Conservation (phyloP, 2,888 invertebrate genomes). For the Endomychus coccineus region DNA sequence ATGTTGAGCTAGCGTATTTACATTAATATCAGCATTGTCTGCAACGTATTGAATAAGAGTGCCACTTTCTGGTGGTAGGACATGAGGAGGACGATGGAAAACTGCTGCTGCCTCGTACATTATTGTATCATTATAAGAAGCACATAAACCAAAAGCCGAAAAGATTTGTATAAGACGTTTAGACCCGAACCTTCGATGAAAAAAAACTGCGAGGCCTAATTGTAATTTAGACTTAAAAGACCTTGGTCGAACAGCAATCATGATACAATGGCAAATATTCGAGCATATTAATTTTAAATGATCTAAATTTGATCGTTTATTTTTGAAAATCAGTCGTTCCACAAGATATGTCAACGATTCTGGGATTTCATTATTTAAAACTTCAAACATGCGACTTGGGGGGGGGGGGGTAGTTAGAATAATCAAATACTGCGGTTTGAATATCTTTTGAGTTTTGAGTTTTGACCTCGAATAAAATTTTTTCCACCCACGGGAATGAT, state of each 20-base stretch:
- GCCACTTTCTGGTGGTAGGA: conserved; percentile 32
- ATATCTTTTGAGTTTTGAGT: no score
- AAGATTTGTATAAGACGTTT: conserved; percentile 33
- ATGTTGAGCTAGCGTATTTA: conserved; percentile 28
- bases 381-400: conserved; percentile 29
- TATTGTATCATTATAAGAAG: conserved; percentile 30
- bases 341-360: conserved; percentile 23
- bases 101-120: conserved; percentile 7
- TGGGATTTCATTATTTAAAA: conserved; percentile 20
- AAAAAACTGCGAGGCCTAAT: conserved; percentile 31
- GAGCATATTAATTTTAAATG: conserved; percentile 21
- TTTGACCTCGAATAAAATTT: no score
- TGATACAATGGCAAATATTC: conserved; percentile 30
- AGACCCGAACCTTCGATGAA: conserved; percentile 33
- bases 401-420: no score
- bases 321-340: conserved; percentile 23
- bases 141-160: conserved; percentile 32
- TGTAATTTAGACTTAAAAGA: conserved; percentile 29
- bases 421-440: no score
- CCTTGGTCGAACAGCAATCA: conserved; percentile 29
- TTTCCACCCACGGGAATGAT: no score
- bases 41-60: conserved; percentile 31
- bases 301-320: conserved; percentile 17
- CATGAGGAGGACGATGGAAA: conserved; percentile 24
- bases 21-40: conserved; percentile 33